Conservation (phyloP, 1,140 invertebrate genomes). For the Heliconius hermathena region DNA sequence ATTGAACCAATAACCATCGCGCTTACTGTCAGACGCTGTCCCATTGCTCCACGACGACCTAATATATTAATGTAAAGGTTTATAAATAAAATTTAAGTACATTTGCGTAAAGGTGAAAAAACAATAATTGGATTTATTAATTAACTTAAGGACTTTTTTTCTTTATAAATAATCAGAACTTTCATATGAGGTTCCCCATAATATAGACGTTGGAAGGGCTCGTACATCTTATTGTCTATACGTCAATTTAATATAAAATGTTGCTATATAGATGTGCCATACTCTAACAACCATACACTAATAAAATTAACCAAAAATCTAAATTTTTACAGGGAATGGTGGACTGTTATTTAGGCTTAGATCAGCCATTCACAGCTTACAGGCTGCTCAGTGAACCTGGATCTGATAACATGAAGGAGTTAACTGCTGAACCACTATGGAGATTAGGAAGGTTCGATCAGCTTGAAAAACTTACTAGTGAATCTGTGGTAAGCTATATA, state of each 20-base stretch:
- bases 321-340: slow-evolving; percentile 84
- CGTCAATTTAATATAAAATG: too few relatives aligned
- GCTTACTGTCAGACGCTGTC: too few relatives aligned
- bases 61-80: too few relatives aligned
- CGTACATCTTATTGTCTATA: too few relatives aligned
- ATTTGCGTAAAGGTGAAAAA: not conserved
- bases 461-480: slow-evolving; percentile 84
- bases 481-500: slow-evolving; percentile 66
- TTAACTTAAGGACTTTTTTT: too few relatives aligned
- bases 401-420: slow-evolving; percentile 82
- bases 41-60: too few relatives aligned
- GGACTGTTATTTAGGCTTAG: slow-evolving; percentile 88
- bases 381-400: slow-evolving; percentile 84
- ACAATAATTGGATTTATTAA: not conserved
- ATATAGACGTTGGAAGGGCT: too few relatives aligned
- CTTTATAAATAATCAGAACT: too few relatives aligned
- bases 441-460: slow-evolving; percentile 91
- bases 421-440: slow-evolving; percentile 94
- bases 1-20: too few relatives aligned
- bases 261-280: not conserved
- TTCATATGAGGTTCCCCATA: too few relatives aligned
- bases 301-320: not conserved
- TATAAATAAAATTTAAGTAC: too few relatives aligned
- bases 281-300: too few relatives aligned
- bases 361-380: slow-evolving; percentile 88